phyloP scores from a whole-genome alignment of 2,113 vertebrate species.

The Otus sunia region DNA sequence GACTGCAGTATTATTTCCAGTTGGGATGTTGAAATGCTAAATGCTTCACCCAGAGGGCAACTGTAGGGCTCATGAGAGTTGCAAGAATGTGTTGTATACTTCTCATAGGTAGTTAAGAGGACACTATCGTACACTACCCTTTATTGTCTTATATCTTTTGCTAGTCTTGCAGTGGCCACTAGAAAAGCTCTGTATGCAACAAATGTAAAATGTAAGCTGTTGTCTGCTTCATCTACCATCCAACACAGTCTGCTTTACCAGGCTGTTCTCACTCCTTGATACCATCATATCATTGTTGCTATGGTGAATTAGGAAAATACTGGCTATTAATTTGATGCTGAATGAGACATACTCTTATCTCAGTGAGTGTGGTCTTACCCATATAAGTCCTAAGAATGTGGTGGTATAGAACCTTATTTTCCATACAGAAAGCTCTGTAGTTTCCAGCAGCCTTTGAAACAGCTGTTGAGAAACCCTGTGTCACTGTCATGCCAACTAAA shows the following conservation, averaged over 20 bases:
- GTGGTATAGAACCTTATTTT: slow-evolving; percentile 4
- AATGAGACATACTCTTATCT: background rate
- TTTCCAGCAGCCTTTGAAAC: slow-evolving; percentile 47
- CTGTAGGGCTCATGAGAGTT: background rate
- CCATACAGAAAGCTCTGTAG: slow-evolving; percentile 1
- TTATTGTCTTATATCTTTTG: background rate
- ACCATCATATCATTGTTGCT: slow-evolving; percentile 19
- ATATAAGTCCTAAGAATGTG: background rate
- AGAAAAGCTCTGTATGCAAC: background rate
- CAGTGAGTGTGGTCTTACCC: background rate
- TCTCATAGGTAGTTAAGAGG: background rate
- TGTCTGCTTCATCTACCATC: background rate
- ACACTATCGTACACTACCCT: rapidly evolving
- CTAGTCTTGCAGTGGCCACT: background rate
- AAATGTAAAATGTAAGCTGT: background rate
- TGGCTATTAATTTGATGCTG: slow-evolving; percentile 23
- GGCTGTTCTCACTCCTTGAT: background rate
- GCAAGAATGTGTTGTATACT: background rate
- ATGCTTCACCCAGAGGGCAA: background rate
- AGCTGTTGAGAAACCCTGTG: slow-evolving; percentile 40
- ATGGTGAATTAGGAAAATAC: slow-evolving; percentile 7
- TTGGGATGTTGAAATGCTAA: background rate
- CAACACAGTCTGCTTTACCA: background rate
- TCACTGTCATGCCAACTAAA: slow-evolving; percentile 58
- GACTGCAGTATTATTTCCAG: background rate